Evolutionary conservation across 2,888 invertebrate species (phyloP).

Genomic region (Cheilosia pagana): DNA sequence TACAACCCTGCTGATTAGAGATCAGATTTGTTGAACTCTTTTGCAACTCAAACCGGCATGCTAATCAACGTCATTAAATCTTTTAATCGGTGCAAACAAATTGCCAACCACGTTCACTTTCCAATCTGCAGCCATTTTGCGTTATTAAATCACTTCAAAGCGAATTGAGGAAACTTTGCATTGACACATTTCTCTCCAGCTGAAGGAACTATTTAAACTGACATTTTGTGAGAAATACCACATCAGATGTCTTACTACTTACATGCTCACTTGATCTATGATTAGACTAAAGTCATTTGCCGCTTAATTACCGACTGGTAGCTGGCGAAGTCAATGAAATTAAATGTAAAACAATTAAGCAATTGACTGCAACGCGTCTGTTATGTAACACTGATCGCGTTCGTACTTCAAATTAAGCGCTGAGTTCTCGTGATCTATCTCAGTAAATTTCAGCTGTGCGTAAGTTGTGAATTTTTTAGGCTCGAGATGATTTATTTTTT

Average conservation of each 20-base stretch:
- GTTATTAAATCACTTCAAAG: neutral
- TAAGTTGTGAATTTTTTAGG: too few species aligned
- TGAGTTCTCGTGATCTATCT: too few species aligned
- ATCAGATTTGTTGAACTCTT: too few species aligned
- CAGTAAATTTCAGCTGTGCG: too few species aligned
- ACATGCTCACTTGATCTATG: too few species aligned
- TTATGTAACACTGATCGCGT: neutral
- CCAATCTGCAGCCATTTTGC: neutral
- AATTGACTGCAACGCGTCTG: neutral
- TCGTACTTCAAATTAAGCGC: neutral
- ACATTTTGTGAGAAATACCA: too few species aligned
- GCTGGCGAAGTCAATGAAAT: constrained; percentile 31
- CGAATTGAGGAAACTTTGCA: neutral
- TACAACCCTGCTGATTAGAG: too few species aligned
- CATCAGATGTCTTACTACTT: too few species aligned
- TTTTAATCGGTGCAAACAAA: neutral
- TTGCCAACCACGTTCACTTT: neutral
- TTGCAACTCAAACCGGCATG: neutral
- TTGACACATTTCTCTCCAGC: too few species aligned
- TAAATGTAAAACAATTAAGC: constrained; percentile 48
- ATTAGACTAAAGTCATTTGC: constrained; percentile 3
- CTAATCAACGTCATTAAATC: neutral
- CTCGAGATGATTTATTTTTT: too few species aligned
- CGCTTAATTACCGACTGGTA: neutral
- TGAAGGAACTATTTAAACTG: too few species aligned